Evolutionary conservation across 2,797 vertebrate species (phyloP).

Genomic region (Emydoidea blandingii): DNA sequence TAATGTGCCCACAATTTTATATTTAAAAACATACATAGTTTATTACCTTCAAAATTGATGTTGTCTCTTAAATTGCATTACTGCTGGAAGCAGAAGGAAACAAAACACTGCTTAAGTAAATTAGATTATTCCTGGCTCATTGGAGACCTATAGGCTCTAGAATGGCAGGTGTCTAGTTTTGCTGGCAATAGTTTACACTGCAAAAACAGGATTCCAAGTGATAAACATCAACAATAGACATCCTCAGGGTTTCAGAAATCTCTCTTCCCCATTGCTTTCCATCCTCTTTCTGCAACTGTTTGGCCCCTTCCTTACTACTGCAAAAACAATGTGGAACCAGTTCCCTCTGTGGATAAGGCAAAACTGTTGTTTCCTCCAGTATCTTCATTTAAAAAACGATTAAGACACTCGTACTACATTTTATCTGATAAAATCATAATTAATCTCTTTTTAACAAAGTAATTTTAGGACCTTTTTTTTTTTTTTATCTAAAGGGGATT

Average conservation of each 20-base stretch:
- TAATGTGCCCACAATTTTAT: conserved; percentile 80
- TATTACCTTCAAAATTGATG: conserved; percentile 74
- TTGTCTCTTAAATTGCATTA: conserved; percentile 78
- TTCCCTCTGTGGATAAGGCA: not conserved
- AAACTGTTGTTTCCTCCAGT: not conserved
- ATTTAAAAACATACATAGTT: conserved; percentile 76
- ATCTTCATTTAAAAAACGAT: too few relatives aligned
- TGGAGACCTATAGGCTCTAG: not conserved
- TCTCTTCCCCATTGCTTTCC: not conserved
- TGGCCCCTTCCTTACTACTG: not conserved
- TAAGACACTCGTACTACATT: too few relatives aligned
- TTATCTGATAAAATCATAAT: too few relatives aligned
- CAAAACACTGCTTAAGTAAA: conserved; percentile 42
- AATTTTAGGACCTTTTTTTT: not conserved
- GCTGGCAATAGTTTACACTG: conserved; percentile 21
- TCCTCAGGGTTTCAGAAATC: not conserved
- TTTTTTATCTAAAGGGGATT: not conserved
- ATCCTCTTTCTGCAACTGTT: not conserved
- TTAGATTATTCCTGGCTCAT: conserved; percentile 29
- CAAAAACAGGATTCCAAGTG: not conserved
- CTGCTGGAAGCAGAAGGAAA: conserved; percentile 39
- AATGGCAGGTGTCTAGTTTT: conserved; percentile 49
- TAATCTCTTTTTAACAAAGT: not conserved
- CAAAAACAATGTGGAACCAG: too few relatives aligned
- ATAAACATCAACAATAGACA: not conserved